phyloP scores from a whole-genome alignment of 1,140 invertebrate species.

The Colletes latitarsis region DNA sequence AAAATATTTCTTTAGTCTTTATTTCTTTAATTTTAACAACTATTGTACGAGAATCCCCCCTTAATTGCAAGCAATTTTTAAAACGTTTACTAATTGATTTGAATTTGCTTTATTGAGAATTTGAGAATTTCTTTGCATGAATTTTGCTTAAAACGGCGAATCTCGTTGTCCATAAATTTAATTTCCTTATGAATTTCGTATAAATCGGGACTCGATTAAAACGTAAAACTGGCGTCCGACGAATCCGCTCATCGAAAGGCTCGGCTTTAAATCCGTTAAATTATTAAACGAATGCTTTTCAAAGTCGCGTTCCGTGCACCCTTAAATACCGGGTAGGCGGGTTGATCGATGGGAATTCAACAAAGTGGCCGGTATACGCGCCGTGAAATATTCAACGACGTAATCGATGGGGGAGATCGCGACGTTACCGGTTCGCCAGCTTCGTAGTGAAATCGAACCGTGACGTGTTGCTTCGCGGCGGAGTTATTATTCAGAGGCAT shows the following conservation, averaged over 20 bases:
- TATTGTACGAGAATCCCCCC: no score
- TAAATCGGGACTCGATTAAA: no score
- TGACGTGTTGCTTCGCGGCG: neutral
- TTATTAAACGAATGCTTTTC: slow-evolving; percentile 27
- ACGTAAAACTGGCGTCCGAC: neutral
- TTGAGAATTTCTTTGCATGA: no score
- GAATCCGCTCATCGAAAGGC: neutral
- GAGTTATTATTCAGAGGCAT: slow-evolving; percentile 20
- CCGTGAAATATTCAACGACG: slow-evolving; percentile 36
- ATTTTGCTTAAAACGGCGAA: no score
- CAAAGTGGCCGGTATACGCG: slow-evolving; percentile 1
- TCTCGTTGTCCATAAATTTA: no score
- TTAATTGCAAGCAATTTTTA: no score
- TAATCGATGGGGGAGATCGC: slow-evolving; percentile 25
- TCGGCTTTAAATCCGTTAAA: neutral
- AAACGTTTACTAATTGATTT: no score
- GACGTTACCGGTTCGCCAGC: neutral
- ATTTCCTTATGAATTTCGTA: no score
- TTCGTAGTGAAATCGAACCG: slow-evolving; percentile 3
- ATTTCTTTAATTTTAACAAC: no score
- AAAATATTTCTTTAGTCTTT: no score
- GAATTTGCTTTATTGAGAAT: no score
- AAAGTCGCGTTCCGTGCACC: slow-evolving; percentile 4
- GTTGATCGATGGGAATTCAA: slow-evolving; percentile 31
- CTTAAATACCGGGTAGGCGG: neutral